Conservation (phyloP, 2,888 invertebrate species). For the Rhogogaster chlorosoma region DNA sequence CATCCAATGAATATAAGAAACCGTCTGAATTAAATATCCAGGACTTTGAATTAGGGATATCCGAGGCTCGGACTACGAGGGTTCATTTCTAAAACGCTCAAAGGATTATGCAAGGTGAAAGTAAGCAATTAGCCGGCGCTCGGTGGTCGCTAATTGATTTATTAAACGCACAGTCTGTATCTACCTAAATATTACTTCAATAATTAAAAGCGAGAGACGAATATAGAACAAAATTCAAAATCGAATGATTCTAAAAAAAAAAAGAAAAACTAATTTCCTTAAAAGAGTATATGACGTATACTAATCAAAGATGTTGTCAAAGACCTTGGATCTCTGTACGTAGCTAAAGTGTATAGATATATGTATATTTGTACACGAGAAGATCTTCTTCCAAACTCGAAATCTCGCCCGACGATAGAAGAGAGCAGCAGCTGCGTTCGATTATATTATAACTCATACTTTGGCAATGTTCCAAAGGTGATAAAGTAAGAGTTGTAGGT, state of each 20-base stretch:
- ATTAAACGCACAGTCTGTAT: background rate
- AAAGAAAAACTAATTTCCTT: too few relatives aligned
- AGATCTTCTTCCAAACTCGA: background rate
- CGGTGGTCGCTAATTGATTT: background rate
- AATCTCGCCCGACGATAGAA: background rate
- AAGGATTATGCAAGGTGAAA: conserved; percentile 30
- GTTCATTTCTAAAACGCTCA: conserved; percentile 17
- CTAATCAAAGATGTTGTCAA: background rate
- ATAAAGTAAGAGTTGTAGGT: background rate
- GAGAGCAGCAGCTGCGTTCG: background rate
- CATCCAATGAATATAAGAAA: conserved; percentile 6
- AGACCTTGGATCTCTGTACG: background rate
- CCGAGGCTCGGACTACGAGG: conserved; percentile 8
- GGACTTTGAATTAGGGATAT: background rate
- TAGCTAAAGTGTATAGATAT: background rate
- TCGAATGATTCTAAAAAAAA: background rate
- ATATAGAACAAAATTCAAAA: background rate
- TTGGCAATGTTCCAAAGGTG: background rate
- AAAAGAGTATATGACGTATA: too few relatives aligned
- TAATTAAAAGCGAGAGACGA: background rate
- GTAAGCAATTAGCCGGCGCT: conserved; percentile 24
- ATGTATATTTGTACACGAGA: background rate
- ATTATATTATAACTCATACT: conserved; percentile 6
- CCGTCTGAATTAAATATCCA: background rate
- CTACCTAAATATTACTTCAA: background rate